Evolutionary conservation across 2,113 vertebrate genomes (phyloP).

Genomic region (Machaerirhynchus nigripectus): DNA sequence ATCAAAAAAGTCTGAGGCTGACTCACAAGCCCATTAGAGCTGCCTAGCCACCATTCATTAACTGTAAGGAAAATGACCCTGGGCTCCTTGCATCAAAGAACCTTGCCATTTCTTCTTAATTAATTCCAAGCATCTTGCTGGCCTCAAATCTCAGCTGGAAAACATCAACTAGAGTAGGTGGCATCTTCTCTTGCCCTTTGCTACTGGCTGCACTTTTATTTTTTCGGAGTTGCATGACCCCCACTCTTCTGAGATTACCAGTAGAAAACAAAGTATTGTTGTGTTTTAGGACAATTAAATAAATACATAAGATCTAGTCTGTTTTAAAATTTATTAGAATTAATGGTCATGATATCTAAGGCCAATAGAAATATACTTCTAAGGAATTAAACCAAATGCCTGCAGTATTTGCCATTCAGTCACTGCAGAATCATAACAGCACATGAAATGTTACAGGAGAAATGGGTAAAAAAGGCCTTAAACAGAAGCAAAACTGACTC

Average conservation of each 20-base stretch:
- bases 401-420: neutral
- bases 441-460: neutral
- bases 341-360: neutral
- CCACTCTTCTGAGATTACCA: neutral
- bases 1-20: neutral
- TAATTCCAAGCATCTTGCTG: neutral
- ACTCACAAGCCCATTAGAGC: slow-evolving; percentile 28
- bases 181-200: neutral
- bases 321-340: neutral
- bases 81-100: neutral
- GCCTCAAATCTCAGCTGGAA: neutral
- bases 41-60: slow-evolving; percentile 11
- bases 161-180: neutral
- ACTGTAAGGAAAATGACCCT: neutral
- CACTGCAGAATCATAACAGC: neutral
- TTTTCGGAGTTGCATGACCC: neutral
- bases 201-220: neutral
- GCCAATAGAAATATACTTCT: neutral
- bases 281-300: neutral
- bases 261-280: neutral
- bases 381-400: neutral
- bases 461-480: slow-evolving; percentile 7
- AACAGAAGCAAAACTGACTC: slow-evolving; percentile 59
- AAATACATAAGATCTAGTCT: neutral
- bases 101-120: slow-evolving; percentile 23